Percentiles rank a stretch among this genome's conserved stretches.
These are phyloP conservation scores for Pachypanchax playfairii DNA, from an alignment of 2,113 vertebrate genomes.

Conservation along the genomic window DNA sequence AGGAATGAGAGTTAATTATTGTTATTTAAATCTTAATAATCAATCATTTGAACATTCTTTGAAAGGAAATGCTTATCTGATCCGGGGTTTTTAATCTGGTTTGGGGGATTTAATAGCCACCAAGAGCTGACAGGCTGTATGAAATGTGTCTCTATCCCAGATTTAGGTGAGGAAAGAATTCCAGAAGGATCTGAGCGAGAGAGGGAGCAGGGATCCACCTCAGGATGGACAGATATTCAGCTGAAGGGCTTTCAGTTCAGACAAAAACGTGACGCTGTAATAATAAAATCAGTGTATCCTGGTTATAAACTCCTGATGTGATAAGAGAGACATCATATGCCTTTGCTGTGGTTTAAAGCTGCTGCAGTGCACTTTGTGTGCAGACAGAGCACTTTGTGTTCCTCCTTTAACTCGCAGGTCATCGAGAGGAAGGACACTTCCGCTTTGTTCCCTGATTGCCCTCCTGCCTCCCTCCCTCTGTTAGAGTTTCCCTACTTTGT, in stretches of 20 bases:
- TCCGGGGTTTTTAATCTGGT: too few relatives aligned
- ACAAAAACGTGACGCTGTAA: not conserved
- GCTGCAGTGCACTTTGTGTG: not conserved
- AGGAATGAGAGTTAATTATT: too few relatives aligned
- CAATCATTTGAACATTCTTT: too few relatives aligned
- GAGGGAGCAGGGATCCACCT: not conserved
- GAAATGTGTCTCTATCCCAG: not conserved
- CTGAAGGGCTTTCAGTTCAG: not conserved
- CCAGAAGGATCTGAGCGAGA: too few relatives aligned
- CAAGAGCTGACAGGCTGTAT: not conserved
- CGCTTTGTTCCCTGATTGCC: slow-evolving; percentile 64
- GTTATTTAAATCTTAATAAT: too few relatives aligned
- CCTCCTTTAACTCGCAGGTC: slow-evolving; percentile 57
- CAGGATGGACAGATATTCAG: not conserved
- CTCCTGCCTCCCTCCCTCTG: slow-evolving; percentile 48
- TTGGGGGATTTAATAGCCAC: too few relatives aligned
- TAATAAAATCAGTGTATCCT: too few relatives aligned
- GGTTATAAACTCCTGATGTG: not conserved
- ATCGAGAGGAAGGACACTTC: slow-evolving; percentile 72
- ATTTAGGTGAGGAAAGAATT: not conserved
- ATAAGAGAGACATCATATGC: not conserved
- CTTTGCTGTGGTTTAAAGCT: slow-evolving; percentile 8
- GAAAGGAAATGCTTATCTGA: too few relatives aligned
- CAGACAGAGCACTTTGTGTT: slow-evolving; percentile 50
- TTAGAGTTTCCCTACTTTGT: slow-evolving; percentile 72